Evolutionary conservation across 2,113 vertebrate species (phyloP).

Genomic region (rabbit (Oryctolagus cuniculus)): mOryCun1.1 NC_091437.1:48942501-48943000

Average conservation of each 20-base stretch:
- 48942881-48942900: too few species aligned
- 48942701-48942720: rapidly evolving
- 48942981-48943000: too few species aligned
- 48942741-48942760: background rate
- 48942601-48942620: background rate
- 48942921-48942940: too few species aligned
- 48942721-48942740: background rate
- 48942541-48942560: background rate
- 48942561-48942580: background rate
- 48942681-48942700: background rate
- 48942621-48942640: background rate
- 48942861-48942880: background rate
- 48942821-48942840: background rate
- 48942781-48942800: background rate
- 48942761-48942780: background rate
- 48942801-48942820: background rate
- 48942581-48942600: background rate
- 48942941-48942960: too few species aligned
- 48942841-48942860: background rate
- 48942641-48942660: background rate
- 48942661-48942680: rapidly evolving
- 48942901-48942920: too few species aligned
- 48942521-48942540: background rate
- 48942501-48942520: background rate
- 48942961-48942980: too few species aligned